These are phyloP conservation scores for Dryocosmus kuriphilus DNA, from an alignment of 2,888 invertebrate species.

Conservation along the genomic window DNA sequence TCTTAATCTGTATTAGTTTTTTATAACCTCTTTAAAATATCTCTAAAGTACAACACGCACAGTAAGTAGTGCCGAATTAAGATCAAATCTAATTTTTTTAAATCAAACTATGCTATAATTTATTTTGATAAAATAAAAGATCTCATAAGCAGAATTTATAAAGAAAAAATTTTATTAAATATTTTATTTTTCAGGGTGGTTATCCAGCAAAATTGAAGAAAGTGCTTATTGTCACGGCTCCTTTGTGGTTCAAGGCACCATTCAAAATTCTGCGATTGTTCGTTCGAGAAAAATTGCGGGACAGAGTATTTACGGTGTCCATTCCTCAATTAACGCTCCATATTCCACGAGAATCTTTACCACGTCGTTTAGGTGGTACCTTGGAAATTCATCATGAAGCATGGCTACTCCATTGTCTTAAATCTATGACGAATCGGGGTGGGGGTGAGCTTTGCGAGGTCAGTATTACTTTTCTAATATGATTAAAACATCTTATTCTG, in stretches of 20 bases:
- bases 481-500: background rate
- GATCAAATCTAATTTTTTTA: too few relatives aligned
- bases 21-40: too few relatives aligned
- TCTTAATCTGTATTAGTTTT: too few relatives aligned
- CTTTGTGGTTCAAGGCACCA: conserved; percentile 98
- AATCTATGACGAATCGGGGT: conserved; percentile 91
- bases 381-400: conserved; percentile 92
- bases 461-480: background rate
- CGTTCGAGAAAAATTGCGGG: conserved; percentile 96
- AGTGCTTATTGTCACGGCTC: conserved; percentile 97
- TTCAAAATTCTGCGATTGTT: conserved; percentile 96
- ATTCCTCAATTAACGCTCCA: conserved; percentile 93
- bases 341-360: conserved; percentile 93
- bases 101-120: too few relatives aligned
- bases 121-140: background rate
- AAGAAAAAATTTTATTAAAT: background rate
- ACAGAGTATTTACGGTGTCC: conserved; percentile 96
- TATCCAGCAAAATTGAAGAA: conserved; percentile 98
- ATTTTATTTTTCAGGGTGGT: conserved; percentile 86
- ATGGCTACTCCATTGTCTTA: conserved; percentile 89
- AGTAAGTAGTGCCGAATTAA: too few relatives aligned
- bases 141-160: background rate
- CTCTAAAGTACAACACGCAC: too few relatives aligned
- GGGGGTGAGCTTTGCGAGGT: conserved; percentile 78
- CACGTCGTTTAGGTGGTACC: conserved; percentile 92